Conservation (phyloP, 1,140 invertebrate genomes). For the Popillia japonica region DNA sequence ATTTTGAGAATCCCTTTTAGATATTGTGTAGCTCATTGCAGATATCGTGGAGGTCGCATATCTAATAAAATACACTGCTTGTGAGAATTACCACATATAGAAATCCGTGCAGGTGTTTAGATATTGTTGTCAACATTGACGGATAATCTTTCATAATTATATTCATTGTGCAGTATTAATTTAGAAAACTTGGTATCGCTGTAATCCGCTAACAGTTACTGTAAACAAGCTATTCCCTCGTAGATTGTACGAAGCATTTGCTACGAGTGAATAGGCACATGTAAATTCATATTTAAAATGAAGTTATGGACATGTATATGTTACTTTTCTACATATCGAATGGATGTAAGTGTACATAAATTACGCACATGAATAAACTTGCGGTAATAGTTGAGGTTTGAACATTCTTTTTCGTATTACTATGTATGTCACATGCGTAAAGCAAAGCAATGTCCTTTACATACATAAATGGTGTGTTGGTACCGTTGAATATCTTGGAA, state of each 20-base stretch:
- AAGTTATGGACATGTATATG: neutral
- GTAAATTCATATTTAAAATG: conserved; percentile 9
- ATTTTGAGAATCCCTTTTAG: no score
- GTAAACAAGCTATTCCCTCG: conserved; percentile 1
- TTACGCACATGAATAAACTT: neutral
- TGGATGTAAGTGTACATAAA: neutral
- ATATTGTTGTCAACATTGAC: neutral
- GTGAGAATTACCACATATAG: neutral
- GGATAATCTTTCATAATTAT: neutral
- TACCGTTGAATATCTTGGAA: neutral
- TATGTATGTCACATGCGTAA: neutral
- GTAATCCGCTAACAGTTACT: neutral
- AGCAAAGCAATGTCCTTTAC: neutral
- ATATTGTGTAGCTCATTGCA: no score
- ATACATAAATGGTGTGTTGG: neutral
- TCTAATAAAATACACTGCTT: no score
- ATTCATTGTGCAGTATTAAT: neutral
- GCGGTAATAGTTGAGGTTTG: neutral
- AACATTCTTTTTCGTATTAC: no score
- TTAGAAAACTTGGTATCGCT: neutral
- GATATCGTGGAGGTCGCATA: no score
- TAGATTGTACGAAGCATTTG: neutral
- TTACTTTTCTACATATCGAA: neutral
- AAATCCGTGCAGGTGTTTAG: neutral
- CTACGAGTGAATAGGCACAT: neutral